phyloP scores from a whole-genome alignment of 64 coral and sea anemone species.

The Montipora cactus region DNA sequence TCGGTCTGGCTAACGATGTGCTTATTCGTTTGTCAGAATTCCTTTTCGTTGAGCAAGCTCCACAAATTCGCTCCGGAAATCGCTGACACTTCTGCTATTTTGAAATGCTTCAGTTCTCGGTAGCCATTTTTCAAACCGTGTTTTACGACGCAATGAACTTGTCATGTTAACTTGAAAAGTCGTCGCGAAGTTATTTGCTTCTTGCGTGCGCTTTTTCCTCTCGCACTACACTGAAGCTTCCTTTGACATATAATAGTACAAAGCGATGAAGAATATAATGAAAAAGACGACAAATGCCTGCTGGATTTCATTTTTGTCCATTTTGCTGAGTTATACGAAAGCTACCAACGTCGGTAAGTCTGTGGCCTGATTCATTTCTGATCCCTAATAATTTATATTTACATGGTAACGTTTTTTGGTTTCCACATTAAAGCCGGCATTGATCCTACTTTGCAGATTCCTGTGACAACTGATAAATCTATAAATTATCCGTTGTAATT shows the following conservation, averaged over 20 bases:
- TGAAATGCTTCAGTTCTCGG: not conserved
- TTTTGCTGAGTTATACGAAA: not conserved
- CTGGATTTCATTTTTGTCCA: not conserved
- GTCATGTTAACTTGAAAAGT: conserved; percentile 20
- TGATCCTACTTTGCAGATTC: not conserved
- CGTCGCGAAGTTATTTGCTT: not conserved
- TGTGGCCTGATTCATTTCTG: not conserved
- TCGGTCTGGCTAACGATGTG: not conserved
- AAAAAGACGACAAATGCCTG: not conserved
- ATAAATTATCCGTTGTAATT: not conserved
- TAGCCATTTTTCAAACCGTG: not conserved
- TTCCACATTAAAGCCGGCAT: not conserved
- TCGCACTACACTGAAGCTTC: not conserved
- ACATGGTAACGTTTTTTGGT: not conserved
- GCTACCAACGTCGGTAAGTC: conserved; percentile 22
- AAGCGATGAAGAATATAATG: not conserved
- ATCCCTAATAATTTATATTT: conserved; percentile 12
- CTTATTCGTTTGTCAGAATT: not conserved
- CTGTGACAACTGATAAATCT: not conserved
- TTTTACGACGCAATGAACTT: not conserved
- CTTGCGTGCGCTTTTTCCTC: not conserved
- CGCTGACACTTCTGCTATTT: not conserved
- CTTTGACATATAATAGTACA: not conserved
- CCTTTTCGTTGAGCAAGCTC: not conserved
- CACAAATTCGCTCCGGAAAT: conserved; percentile 21